Percentiles rank a stretch among this genome's conserved stretches.
Conservation (phyloP, 2,888 invertebrate genomes). For the Callyntrura sp. region DNA sequence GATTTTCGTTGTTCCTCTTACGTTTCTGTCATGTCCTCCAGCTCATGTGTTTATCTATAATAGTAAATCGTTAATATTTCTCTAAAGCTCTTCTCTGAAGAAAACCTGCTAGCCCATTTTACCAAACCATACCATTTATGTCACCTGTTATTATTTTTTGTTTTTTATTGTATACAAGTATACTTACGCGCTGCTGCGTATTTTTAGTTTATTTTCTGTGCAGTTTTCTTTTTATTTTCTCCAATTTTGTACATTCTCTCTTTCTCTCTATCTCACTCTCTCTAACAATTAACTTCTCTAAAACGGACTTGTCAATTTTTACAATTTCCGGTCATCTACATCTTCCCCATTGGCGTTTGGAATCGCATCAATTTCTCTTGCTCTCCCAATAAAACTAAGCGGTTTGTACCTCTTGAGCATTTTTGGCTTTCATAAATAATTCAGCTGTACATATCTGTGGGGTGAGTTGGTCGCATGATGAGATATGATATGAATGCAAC, state of each 20-base stretch:
- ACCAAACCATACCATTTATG: not conserved
- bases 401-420: slow-evolving; percentile 28
- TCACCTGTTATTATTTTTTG: slow-evolving; percentile 19
- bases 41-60: slow-evolving; percentile 18
- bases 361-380: not conserved
- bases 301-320: slow-evolving; percentile 5
- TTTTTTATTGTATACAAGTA: not conserved
- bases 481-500: slow-evolving; percentile 1
- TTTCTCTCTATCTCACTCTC: not conserved
- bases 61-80: not conserved
- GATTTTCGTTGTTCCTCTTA: not conserved
- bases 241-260: not conserved
- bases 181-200: not conserved
- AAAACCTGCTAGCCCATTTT: slow-evolving; percentile 5
- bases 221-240: not conserved
- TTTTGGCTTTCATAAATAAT: slow-evolving; percentile 2
- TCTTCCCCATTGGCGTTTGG: slow-evolving; percentile 25
- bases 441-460: not conserved
- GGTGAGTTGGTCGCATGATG: slow-evolving; percentile 19
- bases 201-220: not conserved
- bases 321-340: slow-evolving; percentile 26
- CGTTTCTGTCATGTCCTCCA: slow-evolving; percentile 37
- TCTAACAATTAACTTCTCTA: not conserved
- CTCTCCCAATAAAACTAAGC: not conserved
- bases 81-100: slow-evolving; percentile 11